Evolutionary conservation across 2,797 vertebrate genomes (phyloP), one percentile per base, ranked within the genome.

Genomic region (Lutjanus argentimaculatus): DNA sequence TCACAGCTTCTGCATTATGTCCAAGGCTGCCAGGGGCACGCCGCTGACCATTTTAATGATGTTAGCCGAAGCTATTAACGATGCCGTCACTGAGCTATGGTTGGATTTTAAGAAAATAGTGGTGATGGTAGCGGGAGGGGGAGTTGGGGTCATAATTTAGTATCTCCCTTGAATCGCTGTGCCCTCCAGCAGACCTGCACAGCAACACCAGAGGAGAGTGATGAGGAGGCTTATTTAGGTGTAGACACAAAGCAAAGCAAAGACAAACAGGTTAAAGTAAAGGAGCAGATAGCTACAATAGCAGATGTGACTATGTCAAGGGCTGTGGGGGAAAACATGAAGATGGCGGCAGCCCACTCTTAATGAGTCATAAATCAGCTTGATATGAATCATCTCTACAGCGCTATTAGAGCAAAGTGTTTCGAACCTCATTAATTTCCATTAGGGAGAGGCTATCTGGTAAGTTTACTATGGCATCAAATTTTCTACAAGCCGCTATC

Each of bases 351-450:
- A 66, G 77, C 77, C 72, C 76, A 83, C 72, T 83, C 84, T 86
- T 92, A 93, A 91, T 90, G 87, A 94, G 84, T 84, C 87, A 92
- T 93, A 90, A 91, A 93, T 93, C 91, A 93, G 85, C 74, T 86
- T 79, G 89, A 94, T 93, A 88, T 89, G 87, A 93, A 91, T 93
- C 84, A 88, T 92, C 89, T 88, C 88, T 72, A 67, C 85, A 88
- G 88, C 25, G 45, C 88, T 80, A 92, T 93, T 91, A 91, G 77
- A 89, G 84, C 70, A 88, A 92, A 93, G 87, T 88, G 84, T 85
- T 88, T 80, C 52, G 55, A 92, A 91, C 80, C 85, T 93, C 90
- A 93, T 94, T 94, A 91, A 92, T 92, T 92, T 90, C 81, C 88
- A 93, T 91, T 91, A 90, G 73, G 74, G 81, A 89, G 85, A 57